Evolutionary conservation across 1,140 invertebrate genomes (phyloP).

Genomic region (Rhynchophorus ferrugineus): DNA sequence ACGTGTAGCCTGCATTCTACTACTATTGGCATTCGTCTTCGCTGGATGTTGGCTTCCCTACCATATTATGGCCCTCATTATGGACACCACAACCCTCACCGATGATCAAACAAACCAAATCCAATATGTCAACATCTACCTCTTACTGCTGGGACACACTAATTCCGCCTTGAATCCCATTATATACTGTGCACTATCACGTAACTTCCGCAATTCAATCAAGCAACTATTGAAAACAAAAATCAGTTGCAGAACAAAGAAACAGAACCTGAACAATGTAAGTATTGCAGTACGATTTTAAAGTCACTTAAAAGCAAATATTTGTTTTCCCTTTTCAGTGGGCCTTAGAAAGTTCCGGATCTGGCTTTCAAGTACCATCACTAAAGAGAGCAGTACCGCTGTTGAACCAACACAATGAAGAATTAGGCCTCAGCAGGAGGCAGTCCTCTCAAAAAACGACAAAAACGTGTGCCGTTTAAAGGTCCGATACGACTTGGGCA

Average conservation of each 20-base stretch:
- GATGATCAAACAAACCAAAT: slow-evolving; percentile 28
- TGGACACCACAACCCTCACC: slow-evolving; percentile 45
- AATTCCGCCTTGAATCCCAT: slow-evolving; percentile 84
- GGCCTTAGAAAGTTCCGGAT: slow-evolving; percentile 32
- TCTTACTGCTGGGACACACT: slow-evolving; percentile 56
- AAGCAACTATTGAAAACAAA: slow-evolving; percentile 47
- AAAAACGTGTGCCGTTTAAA: slow-evolving; percentile 33
- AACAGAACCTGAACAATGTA: slow-evolving; percentile 6
- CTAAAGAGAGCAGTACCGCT: slow-evolving; percentile 26
- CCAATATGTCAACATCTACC: slow-evolving; percentile 42
- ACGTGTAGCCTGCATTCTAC: slow-evolving; percentile 63
- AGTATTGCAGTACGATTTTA: slow-evolving; percentile 2
- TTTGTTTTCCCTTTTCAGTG: slow-evolving; percentile 26
- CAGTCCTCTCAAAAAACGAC: slow-evolving; percentile 35
- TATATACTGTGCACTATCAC: slow-evolving; percentile 81
- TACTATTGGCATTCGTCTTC: slow-evolving; percentile 66
- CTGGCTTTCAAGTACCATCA: slow-evolving; percentile 25
- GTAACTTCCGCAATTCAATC: slow-evolving; percentile 70
- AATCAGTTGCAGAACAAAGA: slow-evolving; percentile 23
- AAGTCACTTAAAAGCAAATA: neutral
- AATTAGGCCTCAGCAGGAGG: slow-evolving; percentile 26
- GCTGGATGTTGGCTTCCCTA: slow-evolving; percentile 75
- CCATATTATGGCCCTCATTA: slow-evolving; percentile 57
- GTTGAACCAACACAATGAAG: slow-evolving; percentile 24
- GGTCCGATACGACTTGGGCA: too few species aligned